Conservation (phyloP, 2,888 invertebrate genomes). For the Drosophila merina region DNA sequence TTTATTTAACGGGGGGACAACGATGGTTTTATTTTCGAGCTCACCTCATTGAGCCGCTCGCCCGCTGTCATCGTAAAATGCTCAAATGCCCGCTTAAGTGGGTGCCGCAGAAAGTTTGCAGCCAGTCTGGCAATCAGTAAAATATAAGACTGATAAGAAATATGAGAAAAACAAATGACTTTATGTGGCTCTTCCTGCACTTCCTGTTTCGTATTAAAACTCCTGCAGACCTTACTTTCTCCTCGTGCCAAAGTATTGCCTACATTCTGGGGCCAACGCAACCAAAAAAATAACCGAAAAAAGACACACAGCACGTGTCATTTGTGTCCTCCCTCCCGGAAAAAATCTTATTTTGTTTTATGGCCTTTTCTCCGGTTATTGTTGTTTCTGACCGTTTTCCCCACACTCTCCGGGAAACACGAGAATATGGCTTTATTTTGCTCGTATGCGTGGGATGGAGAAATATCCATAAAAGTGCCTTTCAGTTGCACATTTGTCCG, state of each 20-base stretch:
- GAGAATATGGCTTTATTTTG: conserved; percentile 46
- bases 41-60: conserved; percentile 50
- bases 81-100: conserved; percentile 62
- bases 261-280: conserved; percentile 20
- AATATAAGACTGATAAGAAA: conserved; percentile 40
- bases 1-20: conserved; percentile 46
- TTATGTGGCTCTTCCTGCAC: conserved; percentile 22
- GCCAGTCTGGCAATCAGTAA: conserved; percentile 31
- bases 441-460: conserved; percentile 8
- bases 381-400: conserved; percentile 18
- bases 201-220: conserved; percentile 12
- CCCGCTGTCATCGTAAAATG: conserved; percentile 57
- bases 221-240: background rate
- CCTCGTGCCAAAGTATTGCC: conserved; percentile 13
- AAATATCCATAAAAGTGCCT: conserved; percentile 60
- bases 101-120: conserved; percentile 48
- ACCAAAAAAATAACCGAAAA: conserved; percentile 1
- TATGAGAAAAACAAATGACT: conserved; percentile 29
- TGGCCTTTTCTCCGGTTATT: conserved; percentile 37
- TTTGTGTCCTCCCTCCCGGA: conserved; percentile 16
- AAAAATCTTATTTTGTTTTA: conserved; percentile 65
- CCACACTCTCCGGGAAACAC: conserved; percentile 20
- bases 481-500: conserved; percentile 45
- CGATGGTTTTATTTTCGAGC: conserved; percentile 31
- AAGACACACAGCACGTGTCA: conserved; percentile 29